phyloP scores from a whole-genome alignment of 2,888 invertebrate genomes.

The Gortyna flavago region DNA sequence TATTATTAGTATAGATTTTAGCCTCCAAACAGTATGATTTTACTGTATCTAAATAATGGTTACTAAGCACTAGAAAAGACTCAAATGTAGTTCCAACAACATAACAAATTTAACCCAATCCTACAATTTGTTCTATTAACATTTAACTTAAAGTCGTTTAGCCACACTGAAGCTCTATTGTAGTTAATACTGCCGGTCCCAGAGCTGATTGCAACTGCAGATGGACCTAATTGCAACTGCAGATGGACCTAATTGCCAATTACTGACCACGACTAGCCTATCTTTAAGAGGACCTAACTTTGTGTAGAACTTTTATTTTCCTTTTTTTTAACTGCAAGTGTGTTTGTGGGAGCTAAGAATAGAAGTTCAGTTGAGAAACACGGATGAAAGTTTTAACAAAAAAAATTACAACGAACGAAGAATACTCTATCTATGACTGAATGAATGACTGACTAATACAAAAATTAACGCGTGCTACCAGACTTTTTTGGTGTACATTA shows the following conservation, averaged over 20 bases:
- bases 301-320: conserved; percentile 21
- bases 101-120: neutral
- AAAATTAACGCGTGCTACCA: neutral
- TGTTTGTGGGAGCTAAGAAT: neutral
- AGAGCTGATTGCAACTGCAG: conserved; percentile 54
- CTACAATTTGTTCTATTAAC: conserved; percentile 27
- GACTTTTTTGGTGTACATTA: neutral
- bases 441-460: neutral
- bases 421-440: neutral
- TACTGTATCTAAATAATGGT: too few species aligned
- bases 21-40: too few species aligned
- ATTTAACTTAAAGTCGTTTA: conserved; percentile 33
- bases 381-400: neutral
- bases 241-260: conserved; percentile 61
- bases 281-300: conserved; percentile 37
- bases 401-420: neutral
- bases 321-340: neutral
- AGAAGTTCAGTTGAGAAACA: neutral
- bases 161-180: conserved; percentile 10
- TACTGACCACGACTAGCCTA: conserved; percentile 45
- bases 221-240: conserved; percentile 55
- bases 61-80: too few species aligned
- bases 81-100: neutral
- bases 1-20: too few species aligned
- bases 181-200: conserved; percentile 25